Evolutionary conservation across 2,888 invertebrate genomes (phyloP), one percentile per base, ranked within the genome.

Genomic region (Gandaritis pyraliata): DNA sequence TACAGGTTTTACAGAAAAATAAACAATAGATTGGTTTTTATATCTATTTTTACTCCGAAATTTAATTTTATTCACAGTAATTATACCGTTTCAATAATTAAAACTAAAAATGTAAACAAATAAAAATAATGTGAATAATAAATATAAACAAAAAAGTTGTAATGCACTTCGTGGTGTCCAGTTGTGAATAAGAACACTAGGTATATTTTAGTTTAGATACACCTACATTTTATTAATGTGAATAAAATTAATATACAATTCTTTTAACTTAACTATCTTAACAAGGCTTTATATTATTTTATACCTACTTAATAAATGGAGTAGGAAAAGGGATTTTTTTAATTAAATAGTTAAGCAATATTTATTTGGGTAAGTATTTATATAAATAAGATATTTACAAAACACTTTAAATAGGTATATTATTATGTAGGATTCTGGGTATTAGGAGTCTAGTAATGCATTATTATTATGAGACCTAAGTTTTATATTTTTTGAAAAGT

Each of bases 311-410:
- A 15, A 45, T 23, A n/a, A n/a, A n/a, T n/a, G n/a, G 50, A 61
- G 46, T 50, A 61, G 54, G 55, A 61, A 51, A 58, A 39, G 16
- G 33, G 50, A n/a, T 43, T 43, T 36, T 45, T 38, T 38, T 18
- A 49, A 36, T 45, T 4, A 57, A 46, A 50, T n/a, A 18, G 2
- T 10, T 18, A 57, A 57, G 56, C 56, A 50, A 41, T 33, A 33
- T 52, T 1, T 36, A 41, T 18, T 57, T 18, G 45, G 45, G 33
- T 33, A 33, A 0, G 33, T 2, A 33, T 0, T 0, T 33, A 33
- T 8, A 8, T 33, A 33, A 8, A 11, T 33, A 33, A 1, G 10
- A 33, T 2, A 10, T 33, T 5, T 7, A 6, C 8, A 33, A 33
- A 33, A 33, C 33, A 33, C 33, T 10, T 10, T 33, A 33, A 33